Conservation (phyloP, 2,888 invertebrate species). For the Argyra leucocephala region DNA sequence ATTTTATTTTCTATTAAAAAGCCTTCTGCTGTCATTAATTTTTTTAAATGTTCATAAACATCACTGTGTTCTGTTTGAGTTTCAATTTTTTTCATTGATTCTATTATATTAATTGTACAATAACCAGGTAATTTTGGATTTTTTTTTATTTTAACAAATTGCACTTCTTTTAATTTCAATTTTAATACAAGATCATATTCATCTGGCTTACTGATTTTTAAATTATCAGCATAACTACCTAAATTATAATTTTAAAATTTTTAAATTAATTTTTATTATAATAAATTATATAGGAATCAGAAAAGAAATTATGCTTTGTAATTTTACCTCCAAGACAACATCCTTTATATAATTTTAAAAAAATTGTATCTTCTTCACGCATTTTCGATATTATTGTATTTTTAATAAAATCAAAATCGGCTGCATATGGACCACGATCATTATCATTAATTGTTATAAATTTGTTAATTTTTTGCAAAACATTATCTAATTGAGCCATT, state of each 20-base stretch:
- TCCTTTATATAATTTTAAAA: conserved; percentile 22
- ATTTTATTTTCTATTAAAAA: conserved; percentile 21
- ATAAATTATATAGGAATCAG: background rate
- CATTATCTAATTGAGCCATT: background rate
- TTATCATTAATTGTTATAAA: background rate
- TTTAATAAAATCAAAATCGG: conserved; percentile 22
- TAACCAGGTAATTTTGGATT: conserved; percentile 24
- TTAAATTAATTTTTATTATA: background rate
- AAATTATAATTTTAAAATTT: conserved; percentile 7
- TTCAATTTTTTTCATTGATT: conserved; percentile 14
- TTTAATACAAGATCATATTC: conserved; percentile 30
- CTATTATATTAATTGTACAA: conserved; percentile 25
- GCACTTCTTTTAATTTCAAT: conserved; percentile 21
- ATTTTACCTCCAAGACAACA: conserved; percentile 24
- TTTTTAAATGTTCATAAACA: conserved; percentile 18
- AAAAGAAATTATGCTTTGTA: background rate
- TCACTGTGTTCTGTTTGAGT: conserved; percentile 13
- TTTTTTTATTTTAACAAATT: conserved; percentile 15
- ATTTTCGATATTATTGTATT: conserved; percentile 20
- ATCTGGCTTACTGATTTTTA: conserved; percentile 26
- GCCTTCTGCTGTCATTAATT: conserved; percentile 22
- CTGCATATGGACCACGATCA: conserved; percentile 11
- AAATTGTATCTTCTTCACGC: conserved; percentile 16
- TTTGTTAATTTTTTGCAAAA: background rate
- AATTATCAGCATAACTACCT: conserved; percentile 27